Conservation (phyloP, 1,140 invertebrate species). For the Dreissena rostriformis region DNA sequence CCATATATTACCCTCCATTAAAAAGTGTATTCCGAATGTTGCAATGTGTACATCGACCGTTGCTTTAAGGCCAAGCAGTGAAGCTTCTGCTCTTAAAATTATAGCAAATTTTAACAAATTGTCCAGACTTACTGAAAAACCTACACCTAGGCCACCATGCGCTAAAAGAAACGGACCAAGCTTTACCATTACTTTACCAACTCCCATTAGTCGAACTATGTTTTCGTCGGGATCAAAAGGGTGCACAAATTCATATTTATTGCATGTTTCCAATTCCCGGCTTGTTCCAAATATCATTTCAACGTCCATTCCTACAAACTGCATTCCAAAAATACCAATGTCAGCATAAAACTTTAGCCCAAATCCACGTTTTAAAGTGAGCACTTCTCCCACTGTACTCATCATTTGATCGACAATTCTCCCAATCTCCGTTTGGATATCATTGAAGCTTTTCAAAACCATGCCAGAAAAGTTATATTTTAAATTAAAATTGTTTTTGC, state of each 20-base stretch:
- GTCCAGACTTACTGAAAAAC: conserved; percentile 13
- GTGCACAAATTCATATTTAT: not conserved
- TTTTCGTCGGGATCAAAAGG: not conserved
- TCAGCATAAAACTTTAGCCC: no score
- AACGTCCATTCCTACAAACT: not conserved
- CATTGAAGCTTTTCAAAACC: no score
- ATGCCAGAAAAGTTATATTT: no score
- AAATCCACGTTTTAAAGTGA: no score
- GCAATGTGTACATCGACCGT: conserved; percentile 26
- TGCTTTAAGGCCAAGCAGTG: conserved; percentile 16
- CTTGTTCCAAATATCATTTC: not conserved
- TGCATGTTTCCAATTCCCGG: not conserved
- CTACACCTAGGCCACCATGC: conserved; percentile 18
- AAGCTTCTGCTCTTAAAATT: conserved; percentile 10
- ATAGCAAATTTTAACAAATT: conserved; percentile 2
- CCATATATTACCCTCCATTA: conserved; percentile 50
- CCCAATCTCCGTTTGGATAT: no score
- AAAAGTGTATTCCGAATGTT: conserved; percentile 23
- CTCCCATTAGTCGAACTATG: not conserved
- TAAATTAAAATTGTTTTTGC: no score
- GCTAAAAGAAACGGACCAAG: conserved; percentile 1
- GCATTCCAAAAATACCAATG: no score
- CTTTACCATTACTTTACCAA: not conserved
- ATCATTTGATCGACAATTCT: no score
- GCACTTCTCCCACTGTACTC: no score